A percentile compares a stretch with the other conserved stretches of the same genome.
phyloP scores from a whole-genome alignment of 2,888 invertebrate species.

The Drosophila mimetica region DNA sequence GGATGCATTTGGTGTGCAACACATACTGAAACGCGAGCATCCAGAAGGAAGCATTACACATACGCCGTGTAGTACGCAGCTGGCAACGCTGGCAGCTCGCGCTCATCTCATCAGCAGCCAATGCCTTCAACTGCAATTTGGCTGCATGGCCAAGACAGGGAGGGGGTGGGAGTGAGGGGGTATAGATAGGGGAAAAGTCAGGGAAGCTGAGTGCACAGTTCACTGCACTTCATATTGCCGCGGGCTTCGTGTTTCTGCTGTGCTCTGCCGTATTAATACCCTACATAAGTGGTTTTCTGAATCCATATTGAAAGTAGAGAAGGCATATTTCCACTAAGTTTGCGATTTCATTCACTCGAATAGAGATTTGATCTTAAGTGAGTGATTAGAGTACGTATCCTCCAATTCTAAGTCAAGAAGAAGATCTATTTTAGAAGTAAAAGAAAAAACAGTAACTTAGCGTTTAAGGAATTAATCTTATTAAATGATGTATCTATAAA shows the following conservation, averaged over 20 bases:
- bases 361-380: no score
- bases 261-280: constrained; percentile 14
- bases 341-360: neutral
- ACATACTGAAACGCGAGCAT: constrained; percentile 7
- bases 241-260: constrained; percentile 13
- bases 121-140: constrained; percentile 54
- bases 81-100: constrained; percentile 45
- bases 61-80: constrained; percentile 53
- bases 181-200: neutral
- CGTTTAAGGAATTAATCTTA: no score
- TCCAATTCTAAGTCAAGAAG: no score
- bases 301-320: neutral
- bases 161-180: neutral
- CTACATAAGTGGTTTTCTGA: neutral
- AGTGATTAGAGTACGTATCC: no score
- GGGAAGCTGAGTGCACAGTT: constrained; percentile 37
- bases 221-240: constrained; percentile 46
- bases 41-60: constrained; percentile 18
- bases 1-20: constrained; percentile 65
- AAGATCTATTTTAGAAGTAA: no score
- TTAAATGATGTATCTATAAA: no score
- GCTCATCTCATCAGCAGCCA: constrained; percentile 65
- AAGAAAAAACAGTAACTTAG: no score
- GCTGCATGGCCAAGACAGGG: constrained; percentile 15
- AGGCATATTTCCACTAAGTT: neutral